Evolutionary conservation across 2,797 vertebrate species (phyloP), one percentile per base, ranked within the genome.

Genomic region (Rhinophrynus dorsalis): DNA sequence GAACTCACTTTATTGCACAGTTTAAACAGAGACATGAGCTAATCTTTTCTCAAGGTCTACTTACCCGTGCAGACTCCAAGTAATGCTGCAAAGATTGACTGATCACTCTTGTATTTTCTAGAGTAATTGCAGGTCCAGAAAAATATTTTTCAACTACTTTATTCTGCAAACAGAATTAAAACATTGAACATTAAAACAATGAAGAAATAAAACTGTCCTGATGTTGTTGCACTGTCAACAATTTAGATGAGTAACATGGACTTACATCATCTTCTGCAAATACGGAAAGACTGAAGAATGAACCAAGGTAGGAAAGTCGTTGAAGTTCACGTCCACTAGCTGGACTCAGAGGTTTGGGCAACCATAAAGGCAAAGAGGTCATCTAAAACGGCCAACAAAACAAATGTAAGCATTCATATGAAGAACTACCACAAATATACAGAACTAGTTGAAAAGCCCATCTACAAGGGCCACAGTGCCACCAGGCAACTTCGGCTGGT

Each of bases 131-230:
- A 72, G 97, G 97, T 58, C 97, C 97, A 74, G 97, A 99, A 90
- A 99, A 99, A 86, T 98, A 98, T 76, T 98, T 99, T 79, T 99
- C 97, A 68, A 95, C 96, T 50, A 99, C 95, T 92, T 94, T 97
- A 60, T 87, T 90, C 96, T 99, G 76, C 35, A 79, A 75, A 45
- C 4, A 75, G 70, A 77, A 76, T 29, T 3, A 23, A 12, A 42
- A 17, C 15, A 44, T n/a, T n/a, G 21, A 35, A 32, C 10, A 4
- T 70, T 63, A 5, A 63, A 32, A 68, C 7, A 11, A 23, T 12
- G 58, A 57, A 66, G 2, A 17, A 11, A 8, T 13, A 1, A 11
- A 0, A 50, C 0, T 0, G 6, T 6, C 12, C 51, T 24, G 60
- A 1, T 2, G 7, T 30, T 0, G 20, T 9, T 10, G 57, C 30